phyloP scores from a whole-genome alignment of 37 sponge, comb jelly and placozoan species.

The Ianthella basta region DNA sequence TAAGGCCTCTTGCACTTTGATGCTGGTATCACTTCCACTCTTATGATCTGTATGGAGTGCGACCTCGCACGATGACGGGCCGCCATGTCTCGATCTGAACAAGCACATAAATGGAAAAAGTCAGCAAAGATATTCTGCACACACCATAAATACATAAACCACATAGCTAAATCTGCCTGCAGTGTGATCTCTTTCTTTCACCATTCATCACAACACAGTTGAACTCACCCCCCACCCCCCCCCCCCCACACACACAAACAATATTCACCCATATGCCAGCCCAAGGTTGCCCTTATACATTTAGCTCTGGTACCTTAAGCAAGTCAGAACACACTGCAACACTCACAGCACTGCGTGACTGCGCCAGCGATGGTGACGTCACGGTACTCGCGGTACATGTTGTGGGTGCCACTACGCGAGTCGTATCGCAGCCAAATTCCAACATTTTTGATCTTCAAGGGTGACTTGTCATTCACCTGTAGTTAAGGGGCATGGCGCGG shows the following conservation, averaged over 20 bases:
- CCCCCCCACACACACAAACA: slow-evolving; percentile 9
- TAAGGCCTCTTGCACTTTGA: slow-evolving; percentile 83
- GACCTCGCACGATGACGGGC: slow-evolving; percentile 93
- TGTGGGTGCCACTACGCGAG: slow-evolving; percentile 97
- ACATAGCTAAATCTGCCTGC: too few species aligned
- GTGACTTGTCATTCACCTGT: slow-evolving; percentile 82
- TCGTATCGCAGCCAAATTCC: slow-evolving; percentile 98
- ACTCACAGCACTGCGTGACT: slow-evolving; percentile 95
- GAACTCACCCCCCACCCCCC: not conserved
- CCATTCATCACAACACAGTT: too few species aligned
- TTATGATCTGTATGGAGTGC: slow-evolving; percentile 91
- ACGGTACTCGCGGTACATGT: slow-evolving; percentile 99
- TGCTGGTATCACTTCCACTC: slow-evolving; percentile 76
- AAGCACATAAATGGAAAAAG: not conserved
- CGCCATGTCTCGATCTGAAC: slow-evolving; percentile 96
- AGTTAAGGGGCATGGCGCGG: not conserved
- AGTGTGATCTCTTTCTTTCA: too few species aligned
- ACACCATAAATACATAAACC: not conserved
- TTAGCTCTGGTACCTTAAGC: too few species aligned
- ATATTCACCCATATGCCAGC: not conserved
- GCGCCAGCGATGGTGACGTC: slow-evolving; percentile 93
- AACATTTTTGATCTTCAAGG: slow-evolving; percentile 92
- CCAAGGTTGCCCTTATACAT: not conserved
- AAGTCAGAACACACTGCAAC: too few species aligned
- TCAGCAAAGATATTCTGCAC: not conserved